phyloP scores from a whole-genome alignment of 2,888 invertebrate genomes.

The Allygus modestus region DNA sequence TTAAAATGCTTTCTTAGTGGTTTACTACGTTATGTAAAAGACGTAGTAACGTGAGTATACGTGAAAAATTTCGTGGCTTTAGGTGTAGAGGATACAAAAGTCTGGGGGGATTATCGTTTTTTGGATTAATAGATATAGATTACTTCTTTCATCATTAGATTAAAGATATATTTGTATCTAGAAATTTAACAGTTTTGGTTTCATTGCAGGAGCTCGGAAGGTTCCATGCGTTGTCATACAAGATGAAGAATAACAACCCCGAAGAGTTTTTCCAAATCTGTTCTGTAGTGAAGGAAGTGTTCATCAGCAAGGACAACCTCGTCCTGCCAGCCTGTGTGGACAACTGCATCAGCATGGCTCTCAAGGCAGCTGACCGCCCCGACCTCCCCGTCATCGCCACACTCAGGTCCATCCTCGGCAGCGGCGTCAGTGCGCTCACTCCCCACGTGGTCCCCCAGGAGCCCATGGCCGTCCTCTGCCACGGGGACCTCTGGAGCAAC shows the following conservation, averaged over 20 bases:
- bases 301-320: constrained; percentile 64
- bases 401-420: constrained; percentile 65
- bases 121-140: too few relatives aligned
- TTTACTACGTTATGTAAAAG: too few relatives aligned
- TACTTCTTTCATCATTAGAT: too few relatives aligned
- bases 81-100: too few relatives aligned
- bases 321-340: constrained; percentile 67
- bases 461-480: constrained; percentile 67
- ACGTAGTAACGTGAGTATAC: too few relatives aligned
- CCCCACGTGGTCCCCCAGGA: constrained; percentile 65
- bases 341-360: constrained; percentile 67
- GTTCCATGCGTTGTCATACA: constrained; percentile 69
- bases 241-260: constrained; percentile 68
- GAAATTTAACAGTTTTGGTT: too few relatives aligned
- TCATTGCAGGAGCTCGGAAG: constrained; percentile 69
- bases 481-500: constrained; percentile 69
- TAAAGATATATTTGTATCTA: too few relatives aligned
- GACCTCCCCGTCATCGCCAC: constrained; percentile 66
- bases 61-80: too few relatives aligned
- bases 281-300: constrained; percentile 63
- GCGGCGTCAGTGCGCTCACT: constrained; percentile 64
- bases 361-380: constrained; percentile 62
- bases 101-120: too few relatives aligned
- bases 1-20: too few relatives aligned
- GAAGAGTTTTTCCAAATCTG: constrained; percentile 59